Base-by-base conservation (phyloP, 1,140 invertebrate genomes). In the Dreissena polymorpha region DNA sequence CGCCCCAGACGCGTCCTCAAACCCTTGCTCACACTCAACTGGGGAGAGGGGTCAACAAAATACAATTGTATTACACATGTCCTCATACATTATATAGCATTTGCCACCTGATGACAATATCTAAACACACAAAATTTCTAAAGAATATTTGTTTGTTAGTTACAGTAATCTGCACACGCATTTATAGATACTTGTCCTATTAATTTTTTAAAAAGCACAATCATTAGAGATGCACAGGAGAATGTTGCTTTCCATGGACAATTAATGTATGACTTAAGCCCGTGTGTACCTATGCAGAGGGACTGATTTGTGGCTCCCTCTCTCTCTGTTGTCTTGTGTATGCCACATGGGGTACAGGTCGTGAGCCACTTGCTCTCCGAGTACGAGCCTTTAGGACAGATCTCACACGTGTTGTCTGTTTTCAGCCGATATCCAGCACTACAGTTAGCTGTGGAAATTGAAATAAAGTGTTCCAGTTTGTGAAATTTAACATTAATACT, bases 21-120 rank as follows among this genome's bases (percentile, higher is more conserved):
- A 82, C 10, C 79, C 79, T 27, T 70, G 79, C 6, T 53, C 21
- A 68, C 79, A 82, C 57, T 74, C 79, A 57, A 82, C 79, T 82
- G 60, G 16, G 29, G 29, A 21, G 7, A 68, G 39, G 39, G 39
- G 39, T 5, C 2, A 39, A 39, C 39, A 39, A 39, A 39, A 39
- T 39, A 39, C 39, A 39, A 39, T 39, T 39, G n/a, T n/a, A n/a
- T n/a, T n/a, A n/a, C n/a, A n/a, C n/a, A n/a, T n/a, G n/a, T n/a
- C n/a, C n/a, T n/a, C n/a, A n/a, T n/a, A n/a, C n/a, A n/a, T n/a
- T n/a, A n/a, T n/a, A n/a, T n/a, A n/a, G n/a, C n/a, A n/a, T n/a
- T n/a, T n/a, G n/a, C n/a, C n/a, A n/a, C n/a, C n/a, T n/a, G n/a
- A n/a, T n/a, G n/a, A n/a, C n/a, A n/a, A n/a, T n/a, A n/a, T n/a